A percentile compares a stretch with the other conserved stretches of the same genome.
Conservation (phyloP, 2,888 invertebrate species). For the Rhorus exstirpatorius region DNA sequence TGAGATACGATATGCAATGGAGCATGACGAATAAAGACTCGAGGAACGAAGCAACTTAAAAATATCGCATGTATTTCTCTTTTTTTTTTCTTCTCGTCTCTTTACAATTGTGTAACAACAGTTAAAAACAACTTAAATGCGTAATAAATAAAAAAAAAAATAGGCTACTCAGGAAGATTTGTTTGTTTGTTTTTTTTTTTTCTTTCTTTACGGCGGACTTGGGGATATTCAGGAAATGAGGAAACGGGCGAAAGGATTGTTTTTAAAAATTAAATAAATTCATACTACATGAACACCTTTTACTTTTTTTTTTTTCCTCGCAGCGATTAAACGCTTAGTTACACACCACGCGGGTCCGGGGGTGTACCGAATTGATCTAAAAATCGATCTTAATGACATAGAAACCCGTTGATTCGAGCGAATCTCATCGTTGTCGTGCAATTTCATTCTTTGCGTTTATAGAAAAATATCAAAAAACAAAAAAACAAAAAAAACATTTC, state of each 20-base stretch:
- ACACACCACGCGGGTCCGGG: neutral
- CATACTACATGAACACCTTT: slow-evolving; percentile 34
- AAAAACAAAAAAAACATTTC: slow-evolving; percentile 28
- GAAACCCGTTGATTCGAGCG: neutral
- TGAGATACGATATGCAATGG: slow-evolving; percentile 4
- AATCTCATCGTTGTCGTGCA: slow-evolving; percentile 3
- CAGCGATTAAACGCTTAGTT: slow-evolving; percentile 23
- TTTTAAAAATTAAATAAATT: slow-evolving; percentile 51
- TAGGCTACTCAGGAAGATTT: slow-evolving; percentile 71
- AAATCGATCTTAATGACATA: slow-evolving; percentile 2
- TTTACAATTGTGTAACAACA: slow-evolving; percentile 68
- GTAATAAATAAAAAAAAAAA: slow-evolving; percentile 77
- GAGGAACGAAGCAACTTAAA: slow-evolving; percentile 56
- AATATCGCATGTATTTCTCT: slow-evolving; percentile 65
- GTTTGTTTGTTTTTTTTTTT: slow-evolving; percentile 30
- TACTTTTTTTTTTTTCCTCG: neutral
- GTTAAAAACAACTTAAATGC: slow-evolving; percentile 74
- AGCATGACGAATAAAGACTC: slow-evolving; percentile 38
- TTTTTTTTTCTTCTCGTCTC: slow-evolving; percentile 35
- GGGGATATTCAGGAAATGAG: slow-evolving; percentile 10
- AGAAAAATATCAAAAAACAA: slow-evolving; percentile 23
- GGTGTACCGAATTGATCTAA: neutral
- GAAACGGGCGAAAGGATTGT: slow-evolving; percentile 12
- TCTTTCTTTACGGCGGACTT: slow-evolving; percentile 24
- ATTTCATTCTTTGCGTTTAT: neutral